Evolutionary conservation across 1,140 invertebrate genomes (phyloP), one percentile per base, ranked within the genome.

Genomic region (Dendrolimus kikuchii): DNA sequence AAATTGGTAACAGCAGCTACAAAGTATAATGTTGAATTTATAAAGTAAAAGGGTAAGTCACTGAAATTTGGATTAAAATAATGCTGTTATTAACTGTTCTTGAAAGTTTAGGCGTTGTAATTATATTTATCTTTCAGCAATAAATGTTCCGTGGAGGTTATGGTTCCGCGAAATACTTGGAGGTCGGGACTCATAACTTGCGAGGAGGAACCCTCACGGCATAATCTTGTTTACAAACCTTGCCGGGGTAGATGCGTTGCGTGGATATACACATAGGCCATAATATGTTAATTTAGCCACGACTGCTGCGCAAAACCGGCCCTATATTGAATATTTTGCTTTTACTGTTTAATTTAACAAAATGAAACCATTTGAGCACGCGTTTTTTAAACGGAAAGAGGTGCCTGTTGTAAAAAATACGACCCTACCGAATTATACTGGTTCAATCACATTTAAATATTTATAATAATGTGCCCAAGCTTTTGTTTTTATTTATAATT

Each of bases 321-420:
- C 64, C 51, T 61, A 66, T 69, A 74, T 71, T 74, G 68, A 68
- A 74, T 74, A 69, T 71, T 68, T 74, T 74, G 58, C 63, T 64
- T 68, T 53, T 54, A 65, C 67, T 61, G 67, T 64, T 68, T 73
- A 73, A 70, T 70, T 70, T 68, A 66, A 53, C 50, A 42, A 60
- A 67, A 73, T 69, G 61, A 64, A 68, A 67, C 46, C 66, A 46
- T 7, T 49, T 23, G 23, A 23, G 23, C 23, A 23, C 23, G 23
- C 23, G 23, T 23, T 23, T 23, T 23, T 23, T 23, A 23, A 23
- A 23, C 23, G 23, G 23, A 23, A 23, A 23, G 23, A 23, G 23
- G 23, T 23, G 1, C 23, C 23, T 23, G 23, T 23, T 23, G 23
- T 23, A 23, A 23, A 23, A 23, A 23, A 23, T 23, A 23, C 23